Evolutionary conservation across 1,140 invertebrate species (phyloP).

Genomic region (Dinoponera quadriceps): DNA sequence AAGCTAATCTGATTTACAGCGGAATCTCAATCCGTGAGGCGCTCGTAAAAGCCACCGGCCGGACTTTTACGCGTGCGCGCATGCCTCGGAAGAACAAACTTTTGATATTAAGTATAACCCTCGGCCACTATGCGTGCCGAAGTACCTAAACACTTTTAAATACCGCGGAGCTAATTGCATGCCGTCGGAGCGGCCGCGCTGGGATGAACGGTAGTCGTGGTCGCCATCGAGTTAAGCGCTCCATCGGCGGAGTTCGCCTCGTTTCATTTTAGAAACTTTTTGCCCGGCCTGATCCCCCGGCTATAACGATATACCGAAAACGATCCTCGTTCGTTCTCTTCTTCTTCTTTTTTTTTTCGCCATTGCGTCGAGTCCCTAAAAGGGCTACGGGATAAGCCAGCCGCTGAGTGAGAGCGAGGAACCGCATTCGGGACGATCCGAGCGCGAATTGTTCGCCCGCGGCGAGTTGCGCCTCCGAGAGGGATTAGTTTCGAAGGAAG

Average conservation of each 20-base stretch:
- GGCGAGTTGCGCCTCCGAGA: conserved; percentile 29
- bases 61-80: conserved; percentile 36
- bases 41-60: conserved; percentile 44
- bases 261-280: conserved; percentile 26
- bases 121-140: not conserved
- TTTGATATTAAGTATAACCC: conserved; percentile 48
- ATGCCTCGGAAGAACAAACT: not conserved
- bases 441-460: conserved; percentile 28
- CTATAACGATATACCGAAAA: conserved; percentile 30
- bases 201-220: conserved; percentile 2
- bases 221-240: conserved; percentile 48
- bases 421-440: conserved; percentile 28
- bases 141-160: conserved; percentile 61
- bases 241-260: not conserved
- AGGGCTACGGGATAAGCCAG: not conserved
- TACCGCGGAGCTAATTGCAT: conserved; percentile 61
- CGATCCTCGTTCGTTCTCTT: not conserved
- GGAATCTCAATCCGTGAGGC: conserved; percentile 35
- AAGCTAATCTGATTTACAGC: conserved; percentile 52
- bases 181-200: conserved; percentile 2
- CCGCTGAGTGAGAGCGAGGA: conserved; percentile 6
- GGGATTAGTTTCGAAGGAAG: conserved; percentile 59
- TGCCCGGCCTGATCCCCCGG: not conserved
- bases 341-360: not conserved
- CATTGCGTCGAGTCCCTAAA: not conserved